Base-by-base conservation (phyloP, 2,888 invertebrate species). In the Hofmannophila pseudospretella region DNA sequence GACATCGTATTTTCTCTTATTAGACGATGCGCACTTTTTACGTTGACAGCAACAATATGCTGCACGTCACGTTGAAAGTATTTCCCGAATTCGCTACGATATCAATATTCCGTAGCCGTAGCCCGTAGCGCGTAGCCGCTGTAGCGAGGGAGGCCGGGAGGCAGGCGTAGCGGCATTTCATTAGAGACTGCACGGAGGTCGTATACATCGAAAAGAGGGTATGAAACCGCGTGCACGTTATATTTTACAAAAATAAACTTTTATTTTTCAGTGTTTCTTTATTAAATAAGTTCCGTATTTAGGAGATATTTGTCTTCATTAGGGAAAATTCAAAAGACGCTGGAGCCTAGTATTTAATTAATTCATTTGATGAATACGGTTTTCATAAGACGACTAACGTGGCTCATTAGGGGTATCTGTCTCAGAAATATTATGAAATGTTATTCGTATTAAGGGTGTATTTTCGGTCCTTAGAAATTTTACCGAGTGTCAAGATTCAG, bases 71-170 rank as follows among this genome's bases (percentile, higher is more conserved):
- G 32, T 39, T 37, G 48, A 42, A 57, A 50, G 55, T 56, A 58
- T 61, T 57, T 44, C 53, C n/a, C 54, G 47, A 51, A 52, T 50
- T 55, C 51, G 58, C 57, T 54, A 47, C 49, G 39, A 52, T 67
- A 81, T 84, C 79, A 80, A 71, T 80, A 82, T 84, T 81, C 82
- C 34, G 52, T 39, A 32, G 43, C 39, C 75, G 82, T 79, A 23
- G 23, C 23, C 3, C 23, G 23, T 23, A 23, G 23, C 23, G n/a
- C 22, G 22, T 22, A 8, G 22, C 22, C 54, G 38, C 23, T 7
- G 22, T 22, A 8, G 22, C 22, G 52, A 36, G 40, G 42, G 53
- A 59, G 65, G 70, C 69, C 63, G 61, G 54, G 53, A 51, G 23
- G n/a, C 23, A 23, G 55, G 55, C 58, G 63, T 62, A 62, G 59